Conservation (phyloP, 2,113 vertebrate species). For the Ia io region DNA sequence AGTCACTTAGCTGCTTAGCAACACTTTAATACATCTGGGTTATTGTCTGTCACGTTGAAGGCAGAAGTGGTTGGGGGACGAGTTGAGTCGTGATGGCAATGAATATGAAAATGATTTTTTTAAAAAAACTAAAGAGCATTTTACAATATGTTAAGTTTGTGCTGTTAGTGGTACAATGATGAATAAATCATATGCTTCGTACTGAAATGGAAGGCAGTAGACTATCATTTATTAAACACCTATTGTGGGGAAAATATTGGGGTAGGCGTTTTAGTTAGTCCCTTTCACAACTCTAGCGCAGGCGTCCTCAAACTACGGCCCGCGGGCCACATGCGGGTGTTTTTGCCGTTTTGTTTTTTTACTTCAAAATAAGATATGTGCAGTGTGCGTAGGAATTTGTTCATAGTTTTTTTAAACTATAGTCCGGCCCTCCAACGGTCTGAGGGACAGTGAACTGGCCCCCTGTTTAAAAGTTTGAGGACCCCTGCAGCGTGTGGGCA, state of each 20-base stretch:
- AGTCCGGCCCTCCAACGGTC: too few species aligned
- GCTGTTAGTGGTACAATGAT: neutral
- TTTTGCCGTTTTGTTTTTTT: too few species aligned
- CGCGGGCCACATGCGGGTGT: too few species aligned
- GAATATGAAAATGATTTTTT: slow-evolving; percentile 14
- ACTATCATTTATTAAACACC: neutral
- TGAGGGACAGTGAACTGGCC: too few species aligned
- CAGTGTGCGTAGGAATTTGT: too few species aligned
- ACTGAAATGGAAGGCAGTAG: neutral
- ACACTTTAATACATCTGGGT: slow-evolving; percentile 24
- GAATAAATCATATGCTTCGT: neutral
- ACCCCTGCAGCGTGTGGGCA: neutral
- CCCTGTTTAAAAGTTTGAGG: too few species aligned
- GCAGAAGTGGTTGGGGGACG: slow-evolving; percentile 15
- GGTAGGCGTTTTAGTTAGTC: neutral
- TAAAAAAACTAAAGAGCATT: neutral
- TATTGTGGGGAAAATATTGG: neutral
- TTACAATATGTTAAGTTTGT: slow-evolving; percentile 8
- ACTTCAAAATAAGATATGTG: too few species aligned
- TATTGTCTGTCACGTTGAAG: slow-evolving; percentile 27
- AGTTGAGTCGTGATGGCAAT: neutral
- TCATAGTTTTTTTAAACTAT: too few species aligned
- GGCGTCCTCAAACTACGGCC: too few species aligned
- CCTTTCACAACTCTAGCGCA: neutral
- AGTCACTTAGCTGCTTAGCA: slow-evolving; percentile 52